Base-by-base conservation (phyloP, 2,888 invertebrate species). In the Strigamia maritima region DNA sequence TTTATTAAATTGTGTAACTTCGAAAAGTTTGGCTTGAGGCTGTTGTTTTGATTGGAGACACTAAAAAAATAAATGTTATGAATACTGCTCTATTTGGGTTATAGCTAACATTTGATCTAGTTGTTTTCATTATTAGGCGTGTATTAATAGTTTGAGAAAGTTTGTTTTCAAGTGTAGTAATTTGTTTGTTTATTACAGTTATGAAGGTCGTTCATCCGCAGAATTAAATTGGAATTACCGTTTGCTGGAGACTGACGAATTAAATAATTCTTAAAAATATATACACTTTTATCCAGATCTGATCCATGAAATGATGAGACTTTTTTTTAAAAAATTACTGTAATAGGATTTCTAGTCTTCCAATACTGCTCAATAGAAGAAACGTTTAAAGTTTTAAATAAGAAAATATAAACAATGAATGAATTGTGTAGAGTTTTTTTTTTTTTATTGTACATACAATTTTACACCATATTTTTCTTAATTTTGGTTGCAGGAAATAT, bases 331-430 rank as follows among this genome's bases (percentile, higher is more conserved):
- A n/a, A n/a, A n/a, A 6, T 6, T 26, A 19, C 24, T 24, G 4
- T 16, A 26, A 65, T 26, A 65, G 16, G 26, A 65, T 65, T 65
- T 65, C 65, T 65, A 65, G 65, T 65, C 65, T 65, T 65, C 65
- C 65, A 65, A 65, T 7, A 16, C 65, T 65, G 65, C 65, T 65
- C 65, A 65, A 65, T 26, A 26, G 7, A 65, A 24, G 4, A 16
- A 16, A 19, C 19, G 19, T 60, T 6, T 4, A 60, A 60, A 44
- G 2, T 44, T 44, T 10, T 44, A 14, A 19, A 49, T 6, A 49
- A n/a, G 24, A 8, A 65, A 16, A 26, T 24, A 65, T 24, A 65
- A 24, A 60, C 19, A 2, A 60, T 19, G 22, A 60, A 60, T 60
- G 60, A 22, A 60, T 60, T 60, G 60, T 60, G 60, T 60, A 10